Evolutionary conservation across 2,113 vertebrate species (phyloP), one percentile per base, ranked within the genome.

Genomic region (Uropsilus gracilis): DNA sequence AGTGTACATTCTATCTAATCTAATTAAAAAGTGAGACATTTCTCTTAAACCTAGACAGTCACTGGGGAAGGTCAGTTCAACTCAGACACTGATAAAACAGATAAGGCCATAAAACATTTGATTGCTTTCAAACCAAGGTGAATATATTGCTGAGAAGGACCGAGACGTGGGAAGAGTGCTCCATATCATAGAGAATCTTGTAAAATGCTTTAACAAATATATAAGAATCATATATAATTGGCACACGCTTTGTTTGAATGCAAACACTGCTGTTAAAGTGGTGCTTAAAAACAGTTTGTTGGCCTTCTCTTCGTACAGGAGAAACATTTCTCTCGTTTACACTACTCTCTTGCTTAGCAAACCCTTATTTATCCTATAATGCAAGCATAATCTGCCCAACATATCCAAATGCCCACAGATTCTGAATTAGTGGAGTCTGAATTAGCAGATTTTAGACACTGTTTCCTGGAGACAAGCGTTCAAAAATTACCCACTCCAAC

Each of bases 221-320:
- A 97, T 97, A 97, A 97, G 97, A 97, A 96, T 97, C 96, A 75
- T 97, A 97, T 97, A 97, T 97, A 97, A 97, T 96, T 97, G 97
- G 97, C 97, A 97, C 96, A 96, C 91, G 69, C 96, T 97, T 97
- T 97, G 97, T 97, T 97, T 97, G 96, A 97, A 97, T 96, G 94
- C 97, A 97, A 97, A 97, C 97, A 97, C 96, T 97, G 97, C 97
- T 97, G 96, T 97, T 95, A 94, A 95, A 95, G 96, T 93, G 90
- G 96, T 95, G 97, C 97, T 97, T 96, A 89, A 97, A 97, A 97
- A 97, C 97, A 97, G 96, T 97, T 97, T 97, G 97, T 97, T 97
- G 96, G 96, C 96, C 97, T 97, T 96, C 96, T 80, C 92, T 95
- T 85, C 93, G 1, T 90, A 96, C 96, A 97, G 97, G 97, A 96